Conservation (phyloP, 30 jellyfish, hydroid and myxozoan genomes). For the Calvadosia cruxmelitensis region DNA sequence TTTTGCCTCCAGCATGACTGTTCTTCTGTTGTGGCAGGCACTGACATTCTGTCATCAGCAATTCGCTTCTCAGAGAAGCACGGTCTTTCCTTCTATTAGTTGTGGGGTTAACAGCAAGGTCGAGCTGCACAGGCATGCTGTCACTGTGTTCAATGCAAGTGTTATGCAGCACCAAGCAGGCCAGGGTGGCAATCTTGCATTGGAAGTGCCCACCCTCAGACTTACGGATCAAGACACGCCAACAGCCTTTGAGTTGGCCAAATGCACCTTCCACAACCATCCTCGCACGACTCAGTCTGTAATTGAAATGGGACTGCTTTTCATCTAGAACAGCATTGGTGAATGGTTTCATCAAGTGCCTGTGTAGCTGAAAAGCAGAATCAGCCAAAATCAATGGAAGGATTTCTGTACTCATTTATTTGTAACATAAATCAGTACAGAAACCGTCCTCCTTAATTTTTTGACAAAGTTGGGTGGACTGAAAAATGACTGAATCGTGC, state of each 20-base stretch:
- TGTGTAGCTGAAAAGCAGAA: slow-evolving; percentile 44
- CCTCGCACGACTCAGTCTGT: slow-evolving; percentile 71
- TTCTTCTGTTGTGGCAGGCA: no score
- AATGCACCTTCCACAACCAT: slow-evolving; percentile 58
- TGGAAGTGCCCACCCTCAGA: slow-evolving; percentile 40
- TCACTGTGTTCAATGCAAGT: slow-evolving; percentile 41
- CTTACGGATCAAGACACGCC: slow-evolving; percentile 25
- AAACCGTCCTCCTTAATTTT: slow-evolving; percentile 3
- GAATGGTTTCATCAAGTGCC: slow-evolving; percentile 41
- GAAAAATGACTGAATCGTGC: slow-evolving; percentile 21
- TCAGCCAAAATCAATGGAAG: slow-evolving; percentile 55
- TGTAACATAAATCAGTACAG: no score
- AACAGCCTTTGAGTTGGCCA: slow-evolving; percentile 49
- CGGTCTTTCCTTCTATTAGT: no score
- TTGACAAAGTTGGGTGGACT: slow-evolving; percentile 15
- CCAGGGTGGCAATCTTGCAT: slow-evolving; percentile 36
- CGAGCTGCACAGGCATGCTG: no score
- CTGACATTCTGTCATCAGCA: no score
- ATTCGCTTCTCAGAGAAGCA: no score
- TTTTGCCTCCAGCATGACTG: no score
- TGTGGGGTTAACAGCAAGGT: no score
- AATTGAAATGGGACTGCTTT: slow-evolving; percentile 50
- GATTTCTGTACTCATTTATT: slow-evolving; percentile 3
- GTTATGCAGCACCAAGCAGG: slow-evolving; percentile 48
- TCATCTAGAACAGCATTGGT: slow-evolving; percentile 43